Base-by-base conservation (phyloP, 2,888 invertebrate species). In the Torymus auratus region DNA sequence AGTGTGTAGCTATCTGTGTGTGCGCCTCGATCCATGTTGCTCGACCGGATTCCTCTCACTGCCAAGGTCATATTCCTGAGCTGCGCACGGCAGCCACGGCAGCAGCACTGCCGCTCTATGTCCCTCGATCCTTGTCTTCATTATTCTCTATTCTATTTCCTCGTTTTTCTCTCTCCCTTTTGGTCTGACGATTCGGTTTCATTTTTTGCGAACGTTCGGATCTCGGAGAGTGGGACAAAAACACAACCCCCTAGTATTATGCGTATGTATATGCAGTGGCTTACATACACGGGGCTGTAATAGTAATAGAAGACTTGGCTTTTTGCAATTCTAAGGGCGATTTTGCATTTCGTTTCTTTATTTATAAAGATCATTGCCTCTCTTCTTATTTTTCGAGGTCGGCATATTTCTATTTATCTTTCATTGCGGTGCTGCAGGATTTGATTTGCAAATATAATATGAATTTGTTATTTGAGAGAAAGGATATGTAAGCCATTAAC, bases 41-140 rank as follows among this genome's bases (percentile, higher is more conserved):
- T 86, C 83, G 83, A 88, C 88, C 88, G 87, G 88, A 89, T 89
- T 89, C 88, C 87, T 88, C 76, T 67, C 86, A 87, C 87, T 87
- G 84, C 88, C 88, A 89, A 89, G 88, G 88, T 89, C 88, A 84
- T 79, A 72, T 76, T 78, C 72, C 85, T 84, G 80, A 84, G 84
- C 83, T 28, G 28, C 28, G 28, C 28, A 28, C 84, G 83, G 83
- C 82, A 82, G 83, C 84, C 81, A 78, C 72, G 67, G 76, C 83
- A 83, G 61, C 67, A 82, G 71, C 60, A 82, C 70, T 80, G 79
- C 69, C n/a, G 58, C 58, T 20, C 68, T 28, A 4, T 28, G 7
- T 28, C 28, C 28, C 28, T 28, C 28, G 28, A 79, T 79, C 68
- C 69, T 72, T 62, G 71, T 72, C 79, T 79, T 79, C 79, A 82